Percentiles rank a stretch among this genome's conserved stretches.
Conservation (phyloP, 2,113 vertebrate genomes). For the Ranitomeya variabilis region DNA sequence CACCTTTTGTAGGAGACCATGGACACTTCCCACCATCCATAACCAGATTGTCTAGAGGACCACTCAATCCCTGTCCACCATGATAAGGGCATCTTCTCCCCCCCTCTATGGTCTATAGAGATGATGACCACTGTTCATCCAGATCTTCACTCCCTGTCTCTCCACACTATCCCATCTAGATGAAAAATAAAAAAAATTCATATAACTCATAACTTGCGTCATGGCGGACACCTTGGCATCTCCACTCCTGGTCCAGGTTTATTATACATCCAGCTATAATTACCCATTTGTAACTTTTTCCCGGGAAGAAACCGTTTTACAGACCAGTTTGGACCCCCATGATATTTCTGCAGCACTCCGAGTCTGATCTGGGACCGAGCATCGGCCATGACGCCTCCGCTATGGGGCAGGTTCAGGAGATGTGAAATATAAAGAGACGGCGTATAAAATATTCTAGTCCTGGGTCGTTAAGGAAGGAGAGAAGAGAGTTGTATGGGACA, state of each 20-base stretch:
- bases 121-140: too few relatives aligned
- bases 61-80: not conserved
- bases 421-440: conserved; percentile 40
- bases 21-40: not conserved
- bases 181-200: not conserved
- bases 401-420: not conserved
- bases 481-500: conserved; percentile 69
- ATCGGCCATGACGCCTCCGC: not conserved
- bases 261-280: not conserved
- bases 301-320: not conserved
- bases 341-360: not conserved
- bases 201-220: not conserved
- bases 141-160: too few relatives aligned
- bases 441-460: conserved; percentile 56
- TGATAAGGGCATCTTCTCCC: not conserved
- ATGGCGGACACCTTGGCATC: not conserved
- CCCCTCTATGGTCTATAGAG: not conserved
- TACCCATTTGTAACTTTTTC: not conserved
- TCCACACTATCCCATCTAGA: not conserved
- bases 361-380: not conserved
- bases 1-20: not conserved
- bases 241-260: not conserved
- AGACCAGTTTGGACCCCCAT: not conserved
- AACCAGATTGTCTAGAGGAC: not conserved
- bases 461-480: conserved; percentile 60